Evolutionary conservation across 2,888 invertebrate genomes (phyloP).

Genomic region (Junonia oenone): DNA sequence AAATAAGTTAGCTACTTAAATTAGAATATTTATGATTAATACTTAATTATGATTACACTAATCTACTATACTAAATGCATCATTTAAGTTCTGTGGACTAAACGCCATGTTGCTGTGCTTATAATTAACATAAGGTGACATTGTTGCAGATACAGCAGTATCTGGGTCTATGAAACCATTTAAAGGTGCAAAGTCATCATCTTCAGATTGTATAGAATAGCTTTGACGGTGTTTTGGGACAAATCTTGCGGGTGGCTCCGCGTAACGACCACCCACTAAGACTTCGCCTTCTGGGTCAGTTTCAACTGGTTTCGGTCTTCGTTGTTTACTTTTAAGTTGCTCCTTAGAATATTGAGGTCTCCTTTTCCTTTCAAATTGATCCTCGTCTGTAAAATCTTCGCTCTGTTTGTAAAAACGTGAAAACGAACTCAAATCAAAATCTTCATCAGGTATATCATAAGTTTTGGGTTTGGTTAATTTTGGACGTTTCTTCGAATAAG

Average conservation of each 20-base stretch:
- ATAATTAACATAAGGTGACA: slow-evolving; percentile 65
- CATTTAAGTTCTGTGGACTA: slow-evolving; percentile 71
- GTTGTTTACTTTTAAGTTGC: slow-evolving; percentile 37
- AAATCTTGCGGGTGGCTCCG: slow-evolving; percentile 63
- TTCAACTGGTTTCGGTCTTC: slow-evolving; percentile 33
- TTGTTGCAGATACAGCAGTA: slow-evolving; percentile 41
- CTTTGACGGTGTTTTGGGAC: slow-evolving; percentile 37
- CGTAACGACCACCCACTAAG: slow-evolving; percentile 20
- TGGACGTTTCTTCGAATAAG: slow-evolving; percentile 40
- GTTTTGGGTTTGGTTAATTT: slow-evolving; percentile 34
- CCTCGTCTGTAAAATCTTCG: slow-evolving; percentile 27
- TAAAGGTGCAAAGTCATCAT: slow-evolving; percentile 39
- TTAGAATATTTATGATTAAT: not conserved
- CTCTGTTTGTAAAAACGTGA: slow-evolving; percentile 37
- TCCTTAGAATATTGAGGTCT: slow-evolving; percentile 36
- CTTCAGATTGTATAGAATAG: slow-evolving; percentile 35
- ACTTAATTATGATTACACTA: slow-evolving; percentile 32
- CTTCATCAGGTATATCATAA: slow-evolving; percentile 35
- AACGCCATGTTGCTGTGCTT: slow-evolving; percentile 70
- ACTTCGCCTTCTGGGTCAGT: slow-evolving; percentile 37
- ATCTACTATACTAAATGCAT: slow-evolving; percentile 66
- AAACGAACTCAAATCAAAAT: slow-evolving; percentile 36
- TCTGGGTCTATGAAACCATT: slow-evolving; percentile 41
- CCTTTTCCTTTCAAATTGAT: slow-evolving; percentile 38
- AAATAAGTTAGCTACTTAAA: not conserved